Conservation (phyloP, 2,797 vertebrate genomes). For the Acipenser ruthenus region DNA sequence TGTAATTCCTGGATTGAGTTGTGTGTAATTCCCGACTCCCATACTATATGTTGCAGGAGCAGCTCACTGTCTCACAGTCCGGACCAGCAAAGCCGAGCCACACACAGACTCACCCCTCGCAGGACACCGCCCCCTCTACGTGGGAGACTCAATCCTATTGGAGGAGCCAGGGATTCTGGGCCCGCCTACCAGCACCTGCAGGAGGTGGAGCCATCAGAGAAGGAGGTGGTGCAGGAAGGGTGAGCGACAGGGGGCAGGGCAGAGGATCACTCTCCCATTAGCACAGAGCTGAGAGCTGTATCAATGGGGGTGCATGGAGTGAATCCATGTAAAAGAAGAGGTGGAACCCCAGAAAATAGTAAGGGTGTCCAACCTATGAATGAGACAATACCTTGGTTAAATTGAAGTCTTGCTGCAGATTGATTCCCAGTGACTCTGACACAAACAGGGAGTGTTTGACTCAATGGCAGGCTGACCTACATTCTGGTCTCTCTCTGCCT, state of each 20-base stretch:
- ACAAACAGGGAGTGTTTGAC: neutral
- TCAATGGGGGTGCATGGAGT: too few species aligned
- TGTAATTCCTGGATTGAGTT: too few species aligned
- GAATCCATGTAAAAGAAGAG: too few species aligned
- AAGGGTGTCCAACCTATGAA: too few species aligned
- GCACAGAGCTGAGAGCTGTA: too few species aligned
- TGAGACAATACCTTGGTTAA: too few species aligned
- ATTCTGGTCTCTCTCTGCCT: neutral
- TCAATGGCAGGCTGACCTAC: constrained; percentile 4
- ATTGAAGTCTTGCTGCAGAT: neutral
- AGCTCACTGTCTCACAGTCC: constrained; percentile 56
- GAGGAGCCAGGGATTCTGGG: constrained; percentile 42
- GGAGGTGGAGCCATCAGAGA: constrained; percentile 51
- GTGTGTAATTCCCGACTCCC: too few species aligned
- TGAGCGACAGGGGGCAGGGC: constrained; percentile 26
- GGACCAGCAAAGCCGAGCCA: constrained; percentile 40
- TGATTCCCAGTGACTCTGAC: neutral
- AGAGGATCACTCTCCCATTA: too few species aligned
- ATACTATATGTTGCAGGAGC: constrained; percentile 39
- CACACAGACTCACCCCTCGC: constrained; percentile 41
- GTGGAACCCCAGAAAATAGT: too few species aligned
- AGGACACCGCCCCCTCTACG: constrained; percentile 56
- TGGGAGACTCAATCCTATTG: constrained; percentile 49
- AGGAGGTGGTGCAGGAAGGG: constrained; percentile 50
- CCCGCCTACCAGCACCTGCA: constrained; percentile 61